Evolutionary conservation across 2,888 invertebrate genomes (phyloP), one percentile per base, ranked within the genome.

Genomic region (Bellardia bayeri): DNA sequence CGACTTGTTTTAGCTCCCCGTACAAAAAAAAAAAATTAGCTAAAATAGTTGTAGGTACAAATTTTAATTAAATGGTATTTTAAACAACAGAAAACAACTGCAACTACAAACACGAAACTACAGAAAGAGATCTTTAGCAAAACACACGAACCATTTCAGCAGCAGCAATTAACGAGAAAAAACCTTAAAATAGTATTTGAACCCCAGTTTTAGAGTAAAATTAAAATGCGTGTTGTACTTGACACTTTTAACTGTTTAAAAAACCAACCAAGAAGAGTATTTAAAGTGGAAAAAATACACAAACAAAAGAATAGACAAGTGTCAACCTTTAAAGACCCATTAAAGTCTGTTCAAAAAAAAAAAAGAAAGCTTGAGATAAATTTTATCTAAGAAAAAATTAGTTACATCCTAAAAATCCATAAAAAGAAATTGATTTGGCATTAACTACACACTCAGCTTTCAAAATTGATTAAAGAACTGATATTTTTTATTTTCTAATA

Each of bases 11-110:
- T n/a, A 2, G 64, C 23, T 72, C 14, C 9, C 40, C 40, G 9
- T 80, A 76, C 45, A 66, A 87, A 83, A 87, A 83, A 49, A 80
- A 79, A 80, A 88, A 89, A 87, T 88, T 88, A 85, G 86, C 76
- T 86, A 85, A 89, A 88, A 89, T 87, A 86, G 88, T 89, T 88
- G 89, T 88, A 87, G 87, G 68, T 84, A 88, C 88, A 84, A 89
- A 80, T 87, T 89, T 85, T 82, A 85, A 87, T 87, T 87, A 85
- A 87, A 85, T 82, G 87, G 84, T 81, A 83, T 82, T 85, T 87
- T 61, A 72, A 72, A 79, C 58, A 82, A 66, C 54, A 61, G 6
- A 9, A 33, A 33, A 30, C 11, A 79, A 79, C 23, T 69, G 23
- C 63, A 69, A 45, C 30, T 49, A 7, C 23, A 42, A 66, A 16